Evolutionary conservation across 2,888 invertebrate genomes (phyloP).

Genomic region (Phengaris arion): DNA sequence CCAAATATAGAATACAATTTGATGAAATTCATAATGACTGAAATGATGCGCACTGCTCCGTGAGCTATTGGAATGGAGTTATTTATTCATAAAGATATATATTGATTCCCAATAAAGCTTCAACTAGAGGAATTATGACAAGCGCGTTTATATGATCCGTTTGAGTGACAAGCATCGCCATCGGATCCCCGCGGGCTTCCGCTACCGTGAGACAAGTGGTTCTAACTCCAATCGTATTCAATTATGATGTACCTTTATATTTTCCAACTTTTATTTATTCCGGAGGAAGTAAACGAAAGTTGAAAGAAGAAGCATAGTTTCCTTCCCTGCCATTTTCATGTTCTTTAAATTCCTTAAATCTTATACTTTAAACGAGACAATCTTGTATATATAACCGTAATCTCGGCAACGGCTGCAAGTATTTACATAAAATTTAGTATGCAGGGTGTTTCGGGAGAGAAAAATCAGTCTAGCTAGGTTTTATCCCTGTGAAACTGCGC

Average conservation of each 20-base stretch:
- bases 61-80: neutral
- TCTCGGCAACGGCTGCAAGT: too few species aligned
- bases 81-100: neutral
- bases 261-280: constrained; percentile 1
- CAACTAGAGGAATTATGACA: neutral
- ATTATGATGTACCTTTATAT: neutral
- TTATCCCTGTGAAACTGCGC: too few species aligned
- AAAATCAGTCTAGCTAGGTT: too few species aligned
- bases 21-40: too few species aligned
- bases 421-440: too few species aligned
- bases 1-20: too few species aligned
- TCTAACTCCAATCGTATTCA: constrained; percentile 1
- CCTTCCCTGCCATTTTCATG: too few species aligned
- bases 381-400: too few species aligned
- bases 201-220: constrained; percentile 11
- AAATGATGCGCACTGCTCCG: neutral
- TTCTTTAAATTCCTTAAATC: too few species aligned
- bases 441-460: too few species aligned
- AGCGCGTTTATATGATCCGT: neutral
- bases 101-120: neutral
- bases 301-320: neutral
- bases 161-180: neutral
- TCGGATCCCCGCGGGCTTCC: neutral
- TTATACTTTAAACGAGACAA: too few species aligned
- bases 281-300: neutral